Conservation (phyloP, 1,140 invertebrate species). For the Caenorhabditis tropicalis region DNA sequence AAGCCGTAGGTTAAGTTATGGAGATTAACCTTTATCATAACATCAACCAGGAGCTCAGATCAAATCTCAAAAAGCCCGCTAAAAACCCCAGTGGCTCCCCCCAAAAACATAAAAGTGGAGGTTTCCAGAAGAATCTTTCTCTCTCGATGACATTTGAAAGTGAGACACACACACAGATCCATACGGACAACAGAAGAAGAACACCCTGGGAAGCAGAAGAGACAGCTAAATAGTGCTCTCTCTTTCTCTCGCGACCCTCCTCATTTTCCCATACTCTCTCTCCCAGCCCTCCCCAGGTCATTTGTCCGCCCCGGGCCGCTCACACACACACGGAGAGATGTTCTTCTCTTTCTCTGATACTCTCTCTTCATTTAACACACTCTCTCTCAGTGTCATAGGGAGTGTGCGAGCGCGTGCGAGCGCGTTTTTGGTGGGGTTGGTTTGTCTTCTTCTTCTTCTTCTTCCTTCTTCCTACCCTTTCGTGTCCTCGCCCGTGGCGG, state of each 20-base stretch:
- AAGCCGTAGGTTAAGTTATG: no score
- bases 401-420: neutral
- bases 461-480: neutral
- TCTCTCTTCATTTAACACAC: neutral
- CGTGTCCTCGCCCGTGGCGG: neutral
- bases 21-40: no score
- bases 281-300: neutral
- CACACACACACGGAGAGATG: neutral
- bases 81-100: no score
- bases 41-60: no score
- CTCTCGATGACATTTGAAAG: neutral
- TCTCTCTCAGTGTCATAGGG: neutral
- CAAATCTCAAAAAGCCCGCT: no score
- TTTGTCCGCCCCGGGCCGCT: no score
- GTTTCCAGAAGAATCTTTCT: neutral
- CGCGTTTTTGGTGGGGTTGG: constrained; percentile 13
- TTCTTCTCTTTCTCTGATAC: neutral
- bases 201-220: neutral
- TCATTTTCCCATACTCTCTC: neutral
- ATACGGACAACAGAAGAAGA: neutral
- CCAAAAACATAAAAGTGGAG: neutral
- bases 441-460: neutral
- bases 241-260: neutral
- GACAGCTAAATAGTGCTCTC: constrained; percentile 23
- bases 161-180: neutral